These are phyloP conservation scores for Notospermus geniculatus DNA, from an alignment of 1,140 invertebrate species.

Conservation along the genomic window DNA sequence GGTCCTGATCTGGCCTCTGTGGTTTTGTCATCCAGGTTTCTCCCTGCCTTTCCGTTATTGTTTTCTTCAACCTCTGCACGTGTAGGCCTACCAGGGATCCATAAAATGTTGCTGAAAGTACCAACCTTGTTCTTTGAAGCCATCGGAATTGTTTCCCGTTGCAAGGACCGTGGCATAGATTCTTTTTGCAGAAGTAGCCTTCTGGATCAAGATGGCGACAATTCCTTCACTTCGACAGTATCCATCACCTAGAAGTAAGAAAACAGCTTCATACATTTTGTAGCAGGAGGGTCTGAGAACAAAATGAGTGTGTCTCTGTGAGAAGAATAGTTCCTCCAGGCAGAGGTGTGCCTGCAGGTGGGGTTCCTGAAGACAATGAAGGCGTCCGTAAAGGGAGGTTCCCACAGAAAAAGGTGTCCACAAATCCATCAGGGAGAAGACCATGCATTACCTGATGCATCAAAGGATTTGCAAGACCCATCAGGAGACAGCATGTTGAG, in stretches of 20 bases:
- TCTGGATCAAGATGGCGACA: slow-evolving; percentile 79
- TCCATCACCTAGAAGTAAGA: slow-evolving; percentile 65
- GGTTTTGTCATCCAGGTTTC: no score
- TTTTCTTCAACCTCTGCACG: slow-evolving; percentile 10
- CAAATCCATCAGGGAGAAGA: no score
- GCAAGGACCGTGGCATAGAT: slow-evolving; percentile 84
- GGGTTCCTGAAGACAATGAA: no score
- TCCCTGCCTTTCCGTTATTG: no score
- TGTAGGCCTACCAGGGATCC: no score
- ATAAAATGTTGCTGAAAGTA: no score
- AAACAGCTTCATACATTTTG: slow-evolving; percentile 11
- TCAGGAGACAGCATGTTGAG: slow-evolving; percentile 86
- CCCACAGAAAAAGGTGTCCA: slow-evolving; percentile 16
- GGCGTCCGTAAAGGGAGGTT: no score
- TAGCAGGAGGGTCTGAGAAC: not conserved
- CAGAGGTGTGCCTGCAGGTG: not conserved
- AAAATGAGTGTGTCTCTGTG: not conserved
- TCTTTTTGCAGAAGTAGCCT: slow-evolving; percentile 69
- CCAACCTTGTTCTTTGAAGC: slow-evolving; percentile 69
- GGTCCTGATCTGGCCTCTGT: no score
- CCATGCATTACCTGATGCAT: slow-evolving; percentile 76
- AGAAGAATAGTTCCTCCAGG: not conserved
- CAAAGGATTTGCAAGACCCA: slow-evolving; percentile 91
- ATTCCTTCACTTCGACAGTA: slow-evolving; percentile 90
- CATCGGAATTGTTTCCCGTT: slow-evolving; percentile 86